Conservation (phyloP, 2,888 invertebrate genomes). For the Scotopteryx bipunctaria region DNA sequence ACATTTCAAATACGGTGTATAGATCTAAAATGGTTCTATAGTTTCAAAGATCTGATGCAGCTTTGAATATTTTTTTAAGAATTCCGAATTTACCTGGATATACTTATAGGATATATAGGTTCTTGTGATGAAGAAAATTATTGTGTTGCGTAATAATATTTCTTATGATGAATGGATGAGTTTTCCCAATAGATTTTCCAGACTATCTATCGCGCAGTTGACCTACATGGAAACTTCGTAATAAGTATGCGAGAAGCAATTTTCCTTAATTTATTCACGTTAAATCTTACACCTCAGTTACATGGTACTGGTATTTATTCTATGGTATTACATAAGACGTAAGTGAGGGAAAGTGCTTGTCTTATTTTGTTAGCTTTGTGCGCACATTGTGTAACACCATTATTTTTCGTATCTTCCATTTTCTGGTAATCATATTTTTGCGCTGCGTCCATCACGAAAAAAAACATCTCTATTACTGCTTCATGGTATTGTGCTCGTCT, state of each 20-base stretch:
- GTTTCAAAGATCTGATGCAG: too few relatives aligned
- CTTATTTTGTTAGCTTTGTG: constrained; percentile 8
- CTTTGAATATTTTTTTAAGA: too few relatives aligned
- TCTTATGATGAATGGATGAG: not conserved
- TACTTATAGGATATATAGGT: too few relatives aligned
- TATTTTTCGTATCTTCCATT: constrained; percentile 1
- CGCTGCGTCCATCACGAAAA: too few relatives aligned
- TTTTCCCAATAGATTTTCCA: constrained; percentile 15
- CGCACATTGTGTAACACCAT: constrained; percentile 22
- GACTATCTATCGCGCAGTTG: constrained; percentile 22
- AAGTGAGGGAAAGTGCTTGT: constrained; percentile 28
- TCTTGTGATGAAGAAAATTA: not conserved
- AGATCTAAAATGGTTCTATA: too few relatives aligned
- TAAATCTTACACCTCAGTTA: constrained; percentile 15
- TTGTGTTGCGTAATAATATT: too few relatives aligned
- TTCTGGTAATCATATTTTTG: not conserved
- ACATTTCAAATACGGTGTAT: constrained; percentile 31
- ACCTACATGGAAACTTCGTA: constrained; percentile 26
- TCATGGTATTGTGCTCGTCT: too few relatives aligned
- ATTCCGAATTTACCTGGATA: too few relatives aligned
- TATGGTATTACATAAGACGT: constrained; percentile 19
- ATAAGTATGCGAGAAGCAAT: constrained; percentile 14
- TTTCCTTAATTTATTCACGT: constrained; percentile 29
- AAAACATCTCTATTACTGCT: too few relatives aligned
- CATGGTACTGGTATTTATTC: constrained; percentile 7